Evolutionary conservation across 2,888 invertebrate species (phyloP).

Genomic region (Eilema depressum): DNA sequence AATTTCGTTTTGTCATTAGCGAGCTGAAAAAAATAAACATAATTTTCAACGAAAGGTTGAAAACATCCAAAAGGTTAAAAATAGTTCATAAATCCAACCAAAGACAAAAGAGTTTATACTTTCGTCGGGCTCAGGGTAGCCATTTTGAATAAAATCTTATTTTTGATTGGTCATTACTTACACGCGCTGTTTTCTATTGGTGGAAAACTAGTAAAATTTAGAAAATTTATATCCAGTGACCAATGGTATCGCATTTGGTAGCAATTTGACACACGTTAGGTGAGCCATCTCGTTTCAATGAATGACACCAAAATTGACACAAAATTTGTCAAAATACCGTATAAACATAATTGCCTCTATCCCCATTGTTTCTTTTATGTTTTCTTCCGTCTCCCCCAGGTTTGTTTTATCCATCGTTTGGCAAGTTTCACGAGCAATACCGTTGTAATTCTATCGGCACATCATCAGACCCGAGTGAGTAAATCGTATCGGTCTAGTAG

Average conservation of each 20-base stretch:
- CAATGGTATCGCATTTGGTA: constrained; percentile 27
- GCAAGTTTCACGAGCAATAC: constrained; percentile 44
- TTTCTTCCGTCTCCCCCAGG: constrained; percentile 66
- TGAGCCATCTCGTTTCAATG: constrained; percentile 52
- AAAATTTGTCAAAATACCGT: constrained; percentile 85
- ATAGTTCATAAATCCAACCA: constrained; percentile 30
- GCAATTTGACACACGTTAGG: constrained; percentile 43
- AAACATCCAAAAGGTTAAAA: neutral
- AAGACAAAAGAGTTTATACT: constrained; percentile 29
- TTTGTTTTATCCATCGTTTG: constrained; percentile 64
- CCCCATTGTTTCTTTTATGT: constrained; percentile 78
- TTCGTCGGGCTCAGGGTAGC: constrained; percentile 37
- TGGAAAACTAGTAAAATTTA: neutral
- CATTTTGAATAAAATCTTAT: constrained; percentile 41
- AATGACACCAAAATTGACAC: constrained; percentile 66
- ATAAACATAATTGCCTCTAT: constrained; percentile 73
- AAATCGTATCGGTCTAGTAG: constrained; percentile 67
- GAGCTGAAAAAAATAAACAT: neutral
- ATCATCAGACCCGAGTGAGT: constrained; percentile 57
- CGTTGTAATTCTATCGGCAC: constrained; percentile 36
- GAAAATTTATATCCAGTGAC: neutral
- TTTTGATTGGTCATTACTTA: constrained; percentile 5
- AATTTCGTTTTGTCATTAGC: constrained; percentile 24
- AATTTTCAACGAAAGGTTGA: neutral
- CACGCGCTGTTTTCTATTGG: constrained; percentile 30